Evolutionary conservation across 1,140 invertebrate genomes (phyloP).

Genomic region (Sesamia nonagrioides): DNA sequence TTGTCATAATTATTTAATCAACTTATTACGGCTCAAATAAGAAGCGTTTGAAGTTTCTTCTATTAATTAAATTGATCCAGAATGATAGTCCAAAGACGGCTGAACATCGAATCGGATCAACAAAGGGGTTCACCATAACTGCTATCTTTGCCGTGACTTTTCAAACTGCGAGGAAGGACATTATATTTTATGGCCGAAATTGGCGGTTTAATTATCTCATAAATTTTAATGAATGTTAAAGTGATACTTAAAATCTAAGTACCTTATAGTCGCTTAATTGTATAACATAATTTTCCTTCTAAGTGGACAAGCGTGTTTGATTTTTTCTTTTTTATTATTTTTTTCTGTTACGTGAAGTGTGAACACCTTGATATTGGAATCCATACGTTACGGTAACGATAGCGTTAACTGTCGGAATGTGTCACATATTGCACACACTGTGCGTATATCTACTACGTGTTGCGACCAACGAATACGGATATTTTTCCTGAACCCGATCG

Average conservation of each 20-base stretch:
- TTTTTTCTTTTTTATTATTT: neutral
- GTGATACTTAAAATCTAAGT: constrained; percentile 36
- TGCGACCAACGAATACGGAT: neutral
- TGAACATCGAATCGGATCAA: constrained; percentile 15
- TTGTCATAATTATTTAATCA: constrained; percentile 15
- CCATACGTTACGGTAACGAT: constrained; percentile 20
- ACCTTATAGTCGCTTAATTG: constrained; percentile 20
- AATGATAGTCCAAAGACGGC: neutral
- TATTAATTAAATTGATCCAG: constrained; percentile 14
- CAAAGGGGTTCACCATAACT: constrained; percentile 9
- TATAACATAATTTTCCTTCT: constrained; percentile 25
- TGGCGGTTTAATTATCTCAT: constrained; percentile 31
- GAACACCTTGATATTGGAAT: constrained; percentile 9
- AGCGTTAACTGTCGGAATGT: constrained; percentile 27
- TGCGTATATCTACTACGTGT: constrained; percentile 19
- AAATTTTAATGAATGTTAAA: constrained; percentile 31
- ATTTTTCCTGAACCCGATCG: constrained; percentile 37
- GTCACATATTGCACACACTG: constrained; percentile 20
- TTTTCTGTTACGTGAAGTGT: neutral
- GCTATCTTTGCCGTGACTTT: constrained; percentile 26
- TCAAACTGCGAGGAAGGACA: constrained; percentile 34
- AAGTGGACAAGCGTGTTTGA: constrained; percentile 5
- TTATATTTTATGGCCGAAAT: constrained; percentile 31
- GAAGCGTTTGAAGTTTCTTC: constrained; percentile 15
- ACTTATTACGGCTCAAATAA: neutral